A percentile compares a stretch with the other conserved stretches of the same genome.
phyloP scores from a whole-genome alignment of 2,113 vertebrate species.

The Triplophysa siluroides region DNA sequence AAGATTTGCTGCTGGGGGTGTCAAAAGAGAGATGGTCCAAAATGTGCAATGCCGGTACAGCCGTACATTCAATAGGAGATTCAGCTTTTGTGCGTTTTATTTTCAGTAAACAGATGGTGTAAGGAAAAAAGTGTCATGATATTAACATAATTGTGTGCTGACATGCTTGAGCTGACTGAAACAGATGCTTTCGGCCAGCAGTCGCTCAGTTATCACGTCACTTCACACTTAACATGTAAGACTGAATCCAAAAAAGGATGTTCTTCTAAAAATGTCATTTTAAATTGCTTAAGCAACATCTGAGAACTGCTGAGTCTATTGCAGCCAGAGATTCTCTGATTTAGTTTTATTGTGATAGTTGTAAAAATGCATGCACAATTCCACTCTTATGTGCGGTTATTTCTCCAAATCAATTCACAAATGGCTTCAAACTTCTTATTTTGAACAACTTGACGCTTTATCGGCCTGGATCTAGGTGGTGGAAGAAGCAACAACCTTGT shows the following conservation, averaged over 20 bases:
- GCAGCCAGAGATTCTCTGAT: background rate
- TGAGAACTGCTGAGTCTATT: too few species aligned
- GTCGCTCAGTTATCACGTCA: conserved; percentile 5
- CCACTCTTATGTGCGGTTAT: background rate
- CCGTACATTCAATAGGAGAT: background rate
- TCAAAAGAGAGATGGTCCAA: too few species aligned
- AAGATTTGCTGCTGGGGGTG: too few species aligned
- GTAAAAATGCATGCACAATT: background rate
- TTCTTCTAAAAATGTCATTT: background rate
- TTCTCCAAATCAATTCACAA: background rate
- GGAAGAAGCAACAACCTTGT: too few species aligned
- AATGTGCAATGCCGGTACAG: background rate
- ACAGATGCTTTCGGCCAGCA: background rate
- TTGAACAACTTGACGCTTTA: background rate
- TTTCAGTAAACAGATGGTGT: conserved; percentile 7
- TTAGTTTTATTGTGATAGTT: background rate
- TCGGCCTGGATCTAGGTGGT: too few species aligned
- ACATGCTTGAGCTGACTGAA: background rate
- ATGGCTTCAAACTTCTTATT: background rate
- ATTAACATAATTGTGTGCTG: conserved; percentile 3
- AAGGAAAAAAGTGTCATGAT: background rate
- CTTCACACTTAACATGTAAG: background rate
- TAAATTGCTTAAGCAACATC: too few species aligned
- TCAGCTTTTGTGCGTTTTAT: background rate
- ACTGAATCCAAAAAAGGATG: background rate